Percentiles rank a stretch among this genome's conserved stretches.
Evolutionary conservation across 37 sponge, comb jelly and placozoan species (phyloP).

Genomic region (Diacarnus erythraeanus): DNA sequence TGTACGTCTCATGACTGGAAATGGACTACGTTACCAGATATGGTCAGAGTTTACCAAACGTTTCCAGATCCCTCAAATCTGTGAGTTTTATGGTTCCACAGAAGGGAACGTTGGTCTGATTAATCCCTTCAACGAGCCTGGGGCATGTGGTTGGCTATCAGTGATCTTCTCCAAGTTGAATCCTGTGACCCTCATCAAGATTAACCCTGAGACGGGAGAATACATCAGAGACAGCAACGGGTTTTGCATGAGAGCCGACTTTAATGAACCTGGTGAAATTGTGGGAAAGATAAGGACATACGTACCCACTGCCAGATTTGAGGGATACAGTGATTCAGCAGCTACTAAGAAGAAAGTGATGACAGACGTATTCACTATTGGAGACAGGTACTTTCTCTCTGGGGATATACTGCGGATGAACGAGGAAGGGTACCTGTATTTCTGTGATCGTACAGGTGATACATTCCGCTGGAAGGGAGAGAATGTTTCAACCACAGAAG

Average conservation of each 20-base stretch:
- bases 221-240: conserved; percentile 56
- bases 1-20: conserved; percentile 66
- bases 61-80: conserved; percentile 67
- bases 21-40: conserved; percentile 70
- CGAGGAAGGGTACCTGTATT: conserved; percentile 77
- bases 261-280: conserved; percentile 70
- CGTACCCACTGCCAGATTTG: conserved; percentile 14
- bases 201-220: conserved; percentile 55
- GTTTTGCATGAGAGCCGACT: conserved; percentile 47
- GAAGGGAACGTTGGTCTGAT: conserved; percentile 64
- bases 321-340: conserved; percentile 56
- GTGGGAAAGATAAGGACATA: conserved; percentile 29
- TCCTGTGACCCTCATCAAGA: conserved; percentile 34
- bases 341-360: conserved; percentile 36
- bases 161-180: conserved; percentile 31
- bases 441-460: conserved; percentile 90
- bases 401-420: conserved; percentile 81
- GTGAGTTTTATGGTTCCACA: conserved; percentile 90
- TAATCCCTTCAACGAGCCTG: conserved; percentile 49
- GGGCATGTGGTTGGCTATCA: conserved; percentile 47
- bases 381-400: conserved; percentile 71
- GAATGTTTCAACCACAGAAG: conserved; percentile 91
- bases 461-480: conserved; percentile 95
- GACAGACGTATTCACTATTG: conserved; percentile 62
- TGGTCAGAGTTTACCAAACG: conserved; percentile 80